Evolutionary conservation across 2,797 vertebrate genomes (phyloP), one percentile per base, ranked within the genome.

Genomic region (Syngnathus acus): DNA sequence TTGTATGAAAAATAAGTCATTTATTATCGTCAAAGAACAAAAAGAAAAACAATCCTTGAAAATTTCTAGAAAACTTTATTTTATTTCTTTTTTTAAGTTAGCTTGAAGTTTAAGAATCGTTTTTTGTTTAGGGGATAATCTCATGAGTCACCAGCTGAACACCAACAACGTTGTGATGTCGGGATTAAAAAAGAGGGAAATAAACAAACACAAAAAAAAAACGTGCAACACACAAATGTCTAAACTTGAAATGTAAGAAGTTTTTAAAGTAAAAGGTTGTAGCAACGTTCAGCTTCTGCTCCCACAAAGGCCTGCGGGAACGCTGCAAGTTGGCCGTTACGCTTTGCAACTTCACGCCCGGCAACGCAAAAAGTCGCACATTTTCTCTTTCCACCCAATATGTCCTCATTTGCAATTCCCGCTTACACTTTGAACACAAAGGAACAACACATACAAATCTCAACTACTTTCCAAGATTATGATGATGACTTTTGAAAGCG

Each of bases 361-460:
- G 55, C 55, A 58, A 38, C 37, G 55, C 26, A 16, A 58, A 42
- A 58, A 58, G 55, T 58, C 26, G 16, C 55, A 58, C 55, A 58
- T 58, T 58, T 58, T 58, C 23, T 58, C 55, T 38, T 58, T 58
- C 55, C 55, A 58, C 55, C 55, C 55, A 58, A 58, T 58, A 58
- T 58, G 55, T 58, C 55, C 55, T 58, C 55, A 58, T 58, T 58
- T 58, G 14, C 32, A 37, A 58, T 58, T 58, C 55, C 10, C 11
- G 16, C 38, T 58, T 32, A 58, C 32, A 58, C 55, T 37, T 58
- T 58, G 32, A 37, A 58, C 32, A 58, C 55, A 58, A 58, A 58
- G 26, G 55, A 58, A 58, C 55, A 58, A 58, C 37, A 58, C 55
- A 58, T 58, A 58, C 32, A 58, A 58, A 26, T 16, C 26, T 14